These are phyloP conservation scores for Paracentrotus lividus DNA, from an alignment of 53 echinoderm and acorn worm species.

Conservation along the genomic window DNA sequence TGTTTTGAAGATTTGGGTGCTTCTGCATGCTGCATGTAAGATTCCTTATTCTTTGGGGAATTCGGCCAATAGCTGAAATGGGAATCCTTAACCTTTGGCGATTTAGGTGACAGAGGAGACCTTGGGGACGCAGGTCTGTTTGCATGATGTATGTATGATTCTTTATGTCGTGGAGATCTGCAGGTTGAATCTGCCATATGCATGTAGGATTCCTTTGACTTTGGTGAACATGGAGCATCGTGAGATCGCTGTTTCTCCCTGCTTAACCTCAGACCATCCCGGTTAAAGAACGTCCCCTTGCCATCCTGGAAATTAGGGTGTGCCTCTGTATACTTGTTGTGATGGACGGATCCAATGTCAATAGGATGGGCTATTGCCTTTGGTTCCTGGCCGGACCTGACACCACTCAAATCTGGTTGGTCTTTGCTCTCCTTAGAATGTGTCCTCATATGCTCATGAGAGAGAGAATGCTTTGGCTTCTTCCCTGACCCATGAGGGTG, in stretches of 20 bases:
- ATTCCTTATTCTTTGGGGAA: constrained; percentile 37
- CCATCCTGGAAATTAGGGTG: constrained; percentile 66
- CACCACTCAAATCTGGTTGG: constrained; percentile 66
- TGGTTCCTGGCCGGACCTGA: not conserved
- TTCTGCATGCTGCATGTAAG: constrained; percentile 50
- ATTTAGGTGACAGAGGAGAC: constrained; percentile 16
- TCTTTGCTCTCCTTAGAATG: constrained; percentile 71
- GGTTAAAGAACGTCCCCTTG: not conserved
- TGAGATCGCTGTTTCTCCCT: constrained; percentile 16
- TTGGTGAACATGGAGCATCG: constrained; percentile 53
- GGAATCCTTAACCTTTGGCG: not conserved
- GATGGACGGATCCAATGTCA: not conserved
- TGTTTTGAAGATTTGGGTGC: not conserved
- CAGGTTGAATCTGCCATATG: constrained; percentile 3
- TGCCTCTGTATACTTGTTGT: constrained; percentile 23
- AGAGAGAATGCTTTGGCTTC: constrained; percentile 19
- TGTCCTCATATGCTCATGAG: constrained; percentile 68
- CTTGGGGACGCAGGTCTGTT: constrained; percentile 20
- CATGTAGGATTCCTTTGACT: constrained; percentile 45
- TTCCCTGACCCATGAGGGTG: constrained; percentile 28
- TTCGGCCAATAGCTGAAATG: constrained; percentile 46
- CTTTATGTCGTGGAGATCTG: constrained; percentile 28
- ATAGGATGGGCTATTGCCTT: not conserved
- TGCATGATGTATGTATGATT: constrained; percentile 17
- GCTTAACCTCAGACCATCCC: constrained; percentile 55